phyloP scores from a whole-genome alignment of 2,888 invertebrate species.

The Cistogaster globosa region DNA sequence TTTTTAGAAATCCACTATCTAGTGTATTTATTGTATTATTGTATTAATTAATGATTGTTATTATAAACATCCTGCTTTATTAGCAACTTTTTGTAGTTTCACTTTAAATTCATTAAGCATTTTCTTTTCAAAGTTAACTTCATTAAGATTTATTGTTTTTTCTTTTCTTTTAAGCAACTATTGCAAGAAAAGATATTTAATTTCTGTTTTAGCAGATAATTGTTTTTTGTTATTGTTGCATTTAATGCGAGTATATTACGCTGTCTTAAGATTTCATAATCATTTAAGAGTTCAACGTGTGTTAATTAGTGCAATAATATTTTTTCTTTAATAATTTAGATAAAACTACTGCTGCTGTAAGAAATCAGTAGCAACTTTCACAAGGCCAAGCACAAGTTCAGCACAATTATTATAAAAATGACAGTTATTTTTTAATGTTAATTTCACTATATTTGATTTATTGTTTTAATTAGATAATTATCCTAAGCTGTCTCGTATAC shows the following conservation, averaged over 20 bases:
- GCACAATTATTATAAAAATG: slow-evolving; percentile 47
- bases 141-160: slow-evolving; percentile 27
- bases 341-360: slow-evolving; percentile 1
- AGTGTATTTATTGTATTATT: slow-evolving; percentile 17
- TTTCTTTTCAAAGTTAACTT: slow-evolving; percentile 5
- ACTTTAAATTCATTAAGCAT: slow-evolving; percentile 31
- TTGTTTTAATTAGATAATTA: slow-evolving; percentile 33
- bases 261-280: slow-evolving; percentile 47
- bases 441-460: slow-evolving; percentile 6
- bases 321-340: slow-evolving; percentile 17
- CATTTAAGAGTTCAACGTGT: slow-evolving; percentile 48
- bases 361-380: slow-evolving; percentile 51
- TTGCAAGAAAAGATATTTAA: slow-evolving; percentile 14
- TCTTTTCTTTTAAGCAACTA: slow-evolving; percentile 10
- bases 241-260: slow-evolving; percentile 32
- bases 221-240: not conserved
- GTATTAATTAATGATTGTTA: slow-evolving; percentile 36
- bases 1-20: slow-evolving; percentile 18
- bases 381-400: slow-evolving; percentile 82
- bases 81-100: slow-evolving; percentile 8
- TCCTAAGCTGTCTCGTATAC: not conserved
- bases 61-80: slow-evolving; percentile 37
- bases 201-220: slow-evolving; percentile 2
- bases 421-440: not conserved
- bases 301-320: slow-evolving; percentile 16